These are phyloP conservation scores for Rallus limicola DNA, from an alignment of 2,113 vertebrate species.

Conservation along the genomic window DNA sequence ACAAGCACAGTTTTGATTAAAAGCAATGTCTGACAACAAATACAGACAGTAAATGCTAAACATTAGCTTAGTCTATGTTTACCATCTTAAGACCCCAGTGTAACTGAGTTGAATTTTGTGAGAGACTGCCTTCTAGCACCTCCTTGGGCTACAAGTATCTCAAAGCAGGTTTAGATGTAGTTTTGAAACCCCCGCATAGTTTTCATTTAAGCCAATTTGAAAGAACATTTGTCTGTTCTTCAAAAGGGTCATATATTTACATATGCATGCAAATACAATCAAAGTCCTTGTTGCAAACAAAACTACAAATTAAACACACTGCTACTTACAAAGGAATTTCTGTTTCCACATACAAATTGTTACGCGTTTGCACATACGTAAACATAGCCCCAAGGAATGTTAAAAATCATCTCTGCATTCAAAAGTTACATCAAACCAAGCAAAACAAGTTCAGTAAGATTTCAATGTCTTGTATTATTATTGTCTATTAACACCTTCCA, in stretches of 20 bases:
- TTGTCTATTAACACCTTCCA: not conserved
- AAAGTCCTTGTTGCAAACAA: slow-evolving; percentile 12
- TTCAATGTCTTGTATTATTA: not conserved
- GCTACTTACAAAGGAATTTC: not conserved
- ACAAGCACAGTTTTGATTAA: not conserved
- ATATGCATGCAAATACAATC: not conserved
- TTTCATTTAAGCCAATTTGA: not conserved
- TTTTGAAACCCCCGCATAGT: not conserved
- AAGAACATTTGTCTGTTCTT: not conserved
- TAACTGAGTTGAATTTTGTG: not conserved
- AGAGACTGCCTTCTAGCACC: not conserved
- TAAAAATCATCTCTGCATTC: no score
- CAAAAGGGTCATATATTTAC: not conserved
- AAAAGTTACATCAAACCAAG: not conserved
- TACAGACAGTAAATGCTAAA: not conserved
- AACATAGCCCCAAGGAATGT: not conserved
- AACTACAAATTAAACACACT: not conserved
- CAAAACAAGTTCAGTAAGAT: not conserved
- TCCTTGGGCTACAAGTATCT: not conserved
- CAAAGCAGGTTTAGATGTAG: not conserved
- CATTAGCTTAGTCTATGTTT: not conserved
- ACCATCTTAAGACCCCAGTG: not conserved
- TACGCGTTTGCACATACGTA: not conserved
- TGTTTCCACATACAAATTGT: not conserved
- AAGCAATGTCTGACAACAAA: not conserved